These are phyloP conservation scores for Cardiocondyla obscurior DNA, from an alignment of 1,140 invertebrate species.

Conservation along the genomic window DNA sequence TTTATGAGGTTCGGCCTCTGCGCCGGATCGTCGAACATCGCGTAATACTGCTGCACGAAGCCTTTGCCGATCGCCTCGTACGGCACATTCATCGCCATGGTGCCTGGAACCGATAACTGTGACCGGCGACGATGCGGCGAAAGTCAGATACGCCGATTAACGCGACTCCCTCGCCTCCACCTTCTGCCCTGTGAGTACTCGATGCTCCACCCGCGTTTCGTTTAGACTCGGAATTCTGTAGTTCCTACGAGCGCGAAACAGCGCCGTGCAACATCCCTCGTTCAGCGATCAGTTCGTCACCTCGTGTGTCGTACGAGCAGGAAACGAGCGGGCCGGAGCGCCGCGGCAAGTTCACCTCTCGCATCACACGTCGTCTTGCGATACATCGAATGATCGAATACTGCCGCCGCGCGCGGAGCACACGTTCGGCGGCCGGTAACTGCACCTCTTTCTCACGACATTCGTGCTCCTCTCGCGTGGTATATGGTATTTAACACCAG, in stretches of 20 bases:
- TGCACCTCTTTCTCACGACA: neutral
- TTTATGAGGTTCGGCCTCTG: conserved; percentile 92
- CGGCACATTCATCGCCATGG: conserved; percentile 93
- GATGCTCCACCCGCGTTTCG: neutral
- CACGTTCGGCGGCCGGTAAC: neutral
- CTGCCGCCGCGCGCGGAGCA: neutral
- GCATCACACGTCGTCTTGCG: neutral
- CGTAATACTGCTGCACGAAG: conserved; percentile 97
- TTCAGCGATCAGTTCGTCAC: too few relatives aligned
- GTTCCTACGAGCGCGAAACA: neutral
- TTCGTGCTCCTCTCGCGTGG: too few relatives aligned
- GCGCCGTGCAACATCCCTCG: conserved; percentile 4
- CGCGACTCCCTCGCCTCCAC: neutral
- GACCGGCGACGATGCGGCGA: neutral
- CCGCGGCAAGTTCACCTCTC: too few relatives aligned
- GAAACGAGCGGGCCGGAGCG: too few relatives aligned
- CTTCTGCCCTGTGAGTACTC: neutral
- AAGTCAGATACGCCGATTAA: neutral
- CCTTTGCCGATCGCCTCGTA: conserved; percentile 96
- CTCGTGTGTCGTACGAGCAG: conserved; percentile 6
- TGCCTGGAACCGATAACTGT: neutral
- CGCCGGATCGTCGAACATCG: conserved; percentile 93
- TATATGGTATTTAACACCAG: too few relatives aligned
- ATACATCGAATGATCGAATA: conserved; percentile 1
- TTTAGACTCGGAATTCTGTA: neutral